phyloP scores from a whole-genome alignment of 2,797 vertebrate genomes.

The Hemibagrus guttatus region DNA sequence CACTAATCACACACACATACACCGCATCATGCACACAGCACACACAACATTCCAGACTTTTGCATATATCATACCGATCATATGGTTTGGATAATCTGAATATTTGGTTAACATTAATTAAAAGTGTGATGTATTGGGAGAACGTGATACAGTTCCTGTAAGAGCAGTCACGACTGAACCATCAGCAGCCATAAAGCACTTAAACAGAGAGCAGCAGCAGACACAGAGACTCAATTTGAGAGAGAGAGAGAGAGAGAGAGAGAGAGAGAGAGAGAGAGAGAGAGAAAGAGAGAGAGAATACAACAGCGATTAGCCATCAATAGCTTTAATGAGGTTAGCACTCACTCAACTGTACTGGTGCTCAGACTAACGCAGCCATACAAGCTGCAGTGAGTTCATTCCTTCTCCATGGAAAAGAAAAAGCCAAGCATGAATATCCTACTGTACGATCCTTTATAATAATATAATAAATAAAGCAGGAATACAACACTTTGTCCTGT shows the following conservation, averaged over 20 bases:
- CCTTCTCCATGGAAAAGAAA: not conserved
- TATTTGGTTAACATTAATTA: constrained; percentile 1
- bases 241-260: constrained; percentile 21
- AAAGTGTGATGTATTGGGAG: not conserved
- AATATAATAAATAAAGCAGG: not conserved
- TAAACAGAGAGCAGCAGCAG: not conserved
- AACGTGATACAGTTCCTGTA: constrained; percentile 7
- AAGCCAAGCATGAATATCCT: not conserved
- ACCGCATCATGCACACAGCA: not conserved
- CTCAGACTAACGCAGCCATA: not conserved
- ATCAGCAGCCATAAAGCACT: constrained; percentile 13
- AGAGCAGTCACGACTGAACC: not conserved
- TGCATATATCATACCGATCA: not conserved
- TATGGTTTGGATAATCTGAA: not conserved
- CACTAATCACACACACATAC: not conserved
- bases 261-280: constrained; percentile 17
- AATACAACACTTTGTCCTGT: not conserved
- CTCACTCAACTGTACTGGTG: constrained; percentile 37
- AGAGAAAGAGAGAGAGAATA: not conserved
- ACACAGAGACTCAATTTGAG: not conserved
- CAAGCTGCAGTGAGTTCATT: not conserved
- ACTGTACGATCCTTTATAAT: not conserved
- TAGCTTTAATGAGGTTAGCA: constrained; percentile 55
- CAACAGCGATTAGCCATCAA: constrained; percentile 51
- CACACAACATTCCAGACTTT: not conserved